These are phyloP conservation scores for Pteropus alecto DNA, from an alignment of 2,113 vertebrate genomes.

Conservation along the genomic window DNA sequence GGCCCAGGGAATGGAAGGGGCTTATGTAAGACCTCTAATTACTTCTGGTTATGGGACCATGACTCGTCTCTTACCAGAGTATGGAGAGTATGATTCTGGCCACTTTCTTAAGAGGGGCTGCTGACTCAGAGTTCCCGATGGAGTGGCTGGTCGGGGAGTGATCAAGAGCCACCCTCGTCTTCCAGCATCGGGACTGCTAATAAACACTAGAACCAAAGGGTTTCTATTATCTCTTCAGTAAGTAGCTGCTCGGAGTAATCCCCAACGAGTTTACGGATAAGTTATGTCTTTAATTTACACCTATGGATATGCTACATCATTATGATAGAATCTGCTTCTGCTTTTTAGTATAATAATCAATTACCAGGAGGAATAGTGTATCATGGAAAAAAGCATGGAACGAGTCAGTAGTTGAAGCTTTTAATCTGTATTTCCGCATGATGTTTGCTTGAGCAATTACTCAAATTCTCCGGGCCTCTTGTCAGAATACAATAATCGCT, in stretches of 20 bases:
- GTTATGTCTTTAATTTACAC: not conserved
- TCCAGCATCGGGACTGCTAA: not conserved
- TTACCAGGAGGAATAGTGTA: not conserved
- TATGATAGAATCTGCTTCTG: not conserved
- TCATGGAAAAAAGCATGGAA: not conserved
- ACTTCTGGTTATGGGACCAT: not conserved
- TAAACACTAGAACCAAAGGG: not conserved
- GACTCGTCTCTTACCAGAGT: not conserved
- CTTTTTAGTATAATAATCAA: not conserved
- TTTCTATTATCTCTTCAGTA: not conserved
- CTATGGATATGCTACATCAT: not conserved
- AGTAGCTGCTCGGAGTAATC: not conserved
- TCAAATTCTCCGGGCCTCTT: not conserved
- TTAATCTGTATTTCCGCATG: not conserved
- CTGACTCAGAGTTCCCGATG: not conserved
- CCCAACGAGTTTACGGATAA: not conserved
- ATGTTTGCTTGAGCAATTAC: not conserved
- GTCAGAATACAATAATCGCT: not conserved
- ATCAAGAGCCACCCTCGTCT: accelerated
- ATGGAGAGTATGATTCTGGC: not conserved
- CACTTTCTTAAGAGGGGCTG: not conserved
- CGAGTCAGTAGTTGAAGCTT: not conserved
- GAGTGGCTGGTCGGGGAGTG: not conserved
- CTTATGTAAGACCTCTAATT: not conserved
- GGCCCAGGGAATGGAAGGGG: not conserved